Evolutionary conservation across 2,113 vertebrate genomes (phyloP).

Genomic region (Oxygymnocypris stewartii): DNA sequence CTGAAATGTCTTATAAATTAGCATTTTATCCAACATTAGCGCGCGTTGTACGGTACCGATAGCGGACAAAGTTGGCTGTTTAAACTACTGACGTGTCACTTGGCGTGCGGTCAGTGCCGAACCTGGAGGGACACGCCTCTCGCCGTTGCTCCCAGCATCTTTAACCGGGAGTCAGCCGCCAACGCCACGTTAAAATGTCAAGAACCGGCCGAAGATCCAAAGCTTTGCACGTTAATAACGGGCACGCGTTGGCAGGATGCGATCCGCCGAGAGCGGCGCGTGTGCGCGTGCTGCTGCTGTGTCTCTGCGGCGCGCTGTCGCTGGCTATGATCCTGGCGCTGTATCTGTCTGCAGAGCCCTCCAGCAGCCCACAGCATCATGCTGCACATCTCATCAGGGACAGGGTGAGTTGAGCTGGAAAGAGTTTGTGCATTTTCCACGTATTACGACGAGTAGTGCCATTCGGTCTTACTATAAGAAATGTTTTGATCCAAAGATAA

Average conservation of each 20-base stretch:
- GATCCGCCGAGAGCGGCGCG: slow-evolving; percentile 62
- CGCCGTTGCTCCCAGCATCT: neutral
- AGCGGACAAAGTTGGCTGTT: neutral
- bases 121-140: neutral
- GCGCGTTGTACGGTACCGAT: neutral
- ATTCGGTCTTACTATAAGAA: too few relatives aligned
- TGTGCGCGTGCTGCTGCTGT: slow-evolving; percentile 68
- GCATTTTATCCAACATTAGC: neutral
- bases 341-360: slow-evolving; percentile 68
- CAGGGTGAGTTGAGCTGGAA: slow-evolving; percentile 63
- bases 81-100: slow-evolving; percentile 22
- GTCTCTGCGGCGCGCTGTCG: slow-evolving; percentile 70
- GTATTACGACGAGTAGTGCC: too few relatives aligned
- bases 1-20: neutral
- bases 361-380: slow-evolving; percentile 37
- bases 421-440: neutral
- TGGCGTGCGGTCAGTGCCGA: neutral
- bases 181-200: slow-evolving; percentile 65
- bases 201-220: slow-evolving; percentile 68
- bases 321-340: slow-evolving; percentile 68
- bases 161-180: neutral
- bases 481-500: too few relatives aligned
- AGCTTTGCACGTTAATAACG: slow-evolving; percentile 58
- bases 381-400: slow-evolving; percentile 63
- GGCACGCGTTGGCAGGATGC: slow-evolving; percentile 59